Percentiles rank a stretch among this genome's conserved stretches.
Conservation (phyloP, 1,140 invertebrate species). For the Zaprionus davidi region DNA sequence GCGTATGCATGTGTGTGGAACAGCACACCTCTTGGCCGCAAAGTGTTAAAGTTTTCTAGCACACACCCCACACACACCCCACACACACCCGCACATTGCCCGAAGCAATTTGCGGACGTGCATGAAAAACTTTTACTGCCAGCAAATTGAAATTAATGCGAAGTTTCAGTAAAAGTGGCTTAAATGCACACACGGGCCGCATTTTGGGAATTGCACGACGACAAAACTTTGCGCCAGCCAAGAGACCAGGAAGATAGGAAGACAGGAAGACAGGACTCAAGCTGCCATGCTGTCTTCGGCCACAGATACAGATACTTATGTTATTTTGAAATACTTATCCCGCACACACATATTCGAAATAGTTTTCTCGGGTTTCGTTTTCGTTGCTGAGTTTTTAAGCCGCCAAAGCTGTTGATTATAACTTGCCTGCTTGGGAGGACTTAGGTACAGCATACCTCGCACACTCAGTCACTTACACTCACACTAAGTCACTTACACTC, state of each 20-base stretch:
- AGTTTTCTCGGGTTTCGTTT: constrained; percentile 67
- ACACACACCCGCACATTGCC: constrained; percentile 17
- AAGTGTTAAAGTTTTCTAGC: constrained; percentile 72
- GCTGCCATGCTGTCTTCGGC: constrained; percentile 35
- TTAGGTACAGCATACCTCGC: constrained; percentile 47
- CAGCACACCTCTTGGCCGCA: constrained; percentile 66
- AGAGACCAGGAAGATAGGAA: neutral
- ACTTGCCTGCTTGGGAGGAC: constrained; percentile 51
- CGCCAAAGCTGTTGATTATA: constrained; percentile 81
- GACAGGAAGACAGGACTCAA: constrained; percentile 17
- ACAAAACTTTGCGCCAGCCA: constrained; percentile 3
- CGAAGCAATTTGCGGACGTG: constrained; percentile 82
- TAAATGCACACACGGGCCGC: constrained; percentile 83
- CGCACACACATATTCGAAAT: constrained; percentile 50
- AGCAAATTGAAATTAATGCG: constrained; percentile 84
- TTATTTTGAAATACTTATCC: constrained; percentile 73
- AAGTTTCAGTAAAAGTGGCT: constrained; percentile 83
- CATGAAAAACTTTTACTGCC: constrained; percentile 81
- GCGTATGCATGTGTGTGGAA: neutral
- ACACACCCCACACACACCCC: constrained; percentile 51
- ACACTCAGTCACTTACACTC: constrained; percentile 13
- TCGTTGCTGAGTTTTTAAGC: constrained; percentile 61
- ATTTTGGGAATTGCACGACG: constrained; percentile 79
- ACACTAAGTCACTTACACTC: constrained; percentile 5
- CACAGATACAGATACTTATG: constrained; percentile 65